Evolutionary conservation across 2,888 invertebrate species (phyloP).

Genomic region (Oscheius onirici): DNA sequence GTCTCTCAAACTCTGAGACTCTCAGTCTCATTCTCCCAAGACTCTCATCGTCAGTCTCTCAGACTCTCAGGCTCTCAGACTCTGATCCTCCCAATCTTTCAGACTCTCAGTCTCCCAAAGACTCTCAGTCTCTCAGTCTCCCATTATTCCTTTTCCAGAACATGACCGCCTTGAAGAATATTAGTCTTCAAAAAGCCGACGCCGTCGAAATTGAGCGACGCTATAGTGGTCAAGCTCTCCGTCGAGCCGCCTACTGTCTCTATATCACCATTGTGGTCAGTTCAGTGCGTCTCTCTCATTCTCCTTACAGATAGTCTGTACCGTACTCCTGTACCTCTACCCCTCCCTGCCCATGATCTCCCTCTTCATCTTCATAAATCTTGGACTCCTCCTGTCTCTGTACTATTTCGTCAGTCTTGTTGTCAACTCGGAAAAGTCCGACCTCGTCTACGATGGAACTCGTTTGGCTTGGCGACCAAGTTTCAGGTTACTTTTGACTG

Average conservation of each 20-base stretch:
- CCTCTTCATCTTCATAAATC: neutral
- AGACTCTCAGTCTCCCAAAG: no score
- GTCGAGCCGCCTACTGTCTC: slow-evolving; percentile 1
- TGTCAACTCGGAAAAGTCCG: neutral
- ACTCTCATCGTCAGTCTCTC: no score
- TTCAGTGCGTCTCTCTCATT: neutral
- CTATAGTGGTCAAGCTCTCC: neutral
- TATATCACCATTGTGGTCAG: slow-evolving; percentile 1
- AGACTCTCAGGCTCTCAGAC: no score
- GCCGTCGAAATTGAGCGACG: slow-evolving; percentile 27
- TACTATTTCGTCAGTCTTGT: slow-evolving; percentile 12
- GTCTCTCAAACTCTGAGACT: neutral
- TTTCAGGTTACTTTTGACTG: slow-evolving; percentile 4
- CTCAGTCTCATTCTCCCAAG: neutral
- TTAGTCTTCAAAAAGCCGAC: slow-evolving; percentile 18
- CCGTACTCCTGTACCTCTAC: slow-evolving; percentile 7
- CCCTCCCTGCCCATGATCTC: neutral
- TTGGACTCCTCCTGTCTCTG: neutral
- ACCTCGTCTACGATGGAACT: slow-evolving; percentile 23
- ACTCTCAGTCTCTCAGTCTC: no score
- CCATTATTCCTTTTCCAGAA: neutral
- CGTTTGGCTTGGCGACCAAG: slow-evolving; percentile 23
- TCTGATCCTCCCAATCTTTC: no score
- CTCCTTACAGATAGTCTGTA: slow-evolving; percentile 11
- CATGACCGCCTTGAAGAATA: slow-evolving; percentile 15